Evolutionary conservation across 2,888 invertebrate species (phyloP).

Genomic region (Athalia rosae): DNA sequence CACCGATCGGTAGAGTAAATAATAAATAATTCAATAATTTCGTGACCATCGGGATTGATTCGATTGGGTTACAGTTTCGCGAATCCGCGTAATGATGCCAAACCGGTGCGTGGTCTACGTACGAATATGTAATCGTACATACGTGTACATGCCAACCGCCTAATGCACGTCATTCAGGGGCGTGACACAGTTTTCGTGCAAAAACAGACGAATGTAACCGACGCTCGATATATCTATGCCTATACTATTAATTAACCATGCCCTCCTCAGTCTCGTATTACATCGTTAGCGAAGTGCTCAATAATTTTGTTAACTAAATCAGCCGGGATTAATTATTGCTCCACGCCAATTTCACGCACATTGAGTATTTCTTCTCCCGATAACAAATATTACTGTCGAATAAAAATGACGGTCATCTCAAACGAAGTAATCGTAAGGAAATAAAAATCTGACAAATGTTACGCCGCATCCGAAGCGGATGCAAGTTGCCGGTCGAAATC

Average conservation of each 20-base stretch:
- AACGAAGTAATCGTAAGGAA: no score
- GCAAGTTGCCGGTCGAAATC: no score
- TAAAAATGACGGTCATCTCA: no score
- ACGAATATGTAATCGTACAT: conserved; percentile 12
- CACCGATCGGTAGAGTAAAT: conserved; percentile 4
- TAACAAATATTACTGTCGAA: no score
- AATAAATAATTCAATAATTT: conserved; percentile 24
- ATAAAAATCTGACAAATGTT: no score
- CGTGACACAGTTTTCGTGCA: conserved; percentile 16
- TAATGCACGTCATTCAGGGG: conserved; percentile 4
- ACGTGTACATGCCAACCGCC: no score
- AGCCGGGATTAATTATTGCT: background rate
- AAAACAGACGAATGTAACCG: conserved; percentile 12
- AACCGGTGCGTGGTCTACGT: background rate
- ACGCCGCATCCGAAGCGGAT: no score
- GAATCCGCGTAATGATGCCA: background rate
- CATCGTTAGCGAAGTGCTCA: background rate
- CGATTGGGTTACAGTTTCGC: background rate
- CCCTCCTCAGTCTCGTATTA: background rate
- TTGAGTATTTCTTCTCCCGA: no score
- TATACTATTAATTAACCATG: conserved; percentile 28
- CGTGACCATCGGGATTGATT: conserved; percentile 10
- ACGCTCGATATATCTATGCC: conserved; percentile 6
- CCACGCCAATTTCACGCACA: no score
- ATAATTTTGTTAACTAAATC: background rate